Conservation (phyloP, 2,888 invertebrate species). For the Eudemis profundana region DNA sequence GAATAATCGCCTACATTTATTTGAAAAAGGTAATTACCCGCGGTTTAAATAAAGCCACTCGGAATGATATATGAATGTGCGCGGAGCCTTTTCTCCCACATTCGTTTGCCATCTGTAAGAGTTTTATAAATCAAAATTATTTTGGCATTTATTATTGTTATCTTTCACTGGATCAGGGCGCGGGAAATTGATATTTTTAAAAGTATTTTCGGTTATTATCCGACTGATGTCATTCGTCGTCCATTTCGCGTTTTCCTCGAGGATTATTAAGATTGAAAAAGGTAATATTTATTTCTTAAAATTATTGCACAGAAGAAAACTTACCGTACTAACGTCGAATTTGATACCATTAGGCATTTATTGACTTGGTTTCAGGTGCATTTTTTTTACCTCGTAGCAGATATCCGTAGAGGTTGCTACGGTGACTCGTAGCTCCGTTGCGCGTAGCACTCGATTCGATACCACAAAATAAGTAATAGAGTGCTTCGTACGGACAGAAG, state of each 20-base stretch:
- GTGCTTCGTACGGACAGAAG: no score
- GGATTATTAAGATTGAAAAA: constrained; percentile 24
- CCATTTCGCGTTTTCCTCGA: constrained; percentile 16
- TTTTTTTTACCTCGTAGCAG: neutral
- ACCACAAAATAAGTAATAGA: neutral
- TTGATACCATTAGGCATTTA: no score
- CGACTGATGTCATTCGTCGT: constrained; percentile 16
- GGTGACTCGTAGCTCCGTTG: neutral
- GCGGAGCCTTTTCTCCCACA: constrained; percentile 14
- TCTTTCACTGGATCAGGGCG: neutral
- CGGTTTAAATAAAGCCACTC: constrained; percentile 40
- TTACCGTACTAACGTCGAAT: no score
- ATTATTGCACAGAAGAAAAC: no score
- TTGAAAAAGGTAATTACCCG: constrained; percentile 39
- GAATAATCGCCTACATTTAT: constrained; percentile 35
- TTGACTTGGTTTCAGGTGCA: neutral
- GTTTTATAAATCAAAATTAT: constrained; percentile 15
- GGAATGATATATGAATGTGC: constrained; percentile 33
- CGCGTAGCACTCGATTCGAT: neutral
- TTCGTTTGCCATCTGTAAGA: constrained; percentile 2
- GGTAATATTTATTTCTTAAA: constrained; percentile 9
- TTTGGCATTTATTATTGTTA: constrained; percentile 10
- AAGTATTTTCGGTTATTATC: constrained; percentile 14
- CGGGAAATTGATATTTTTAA: constrained; percentile 25
- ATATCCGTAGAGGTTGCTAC: neutral